Percentiles rank a stretch among this genome's conserved stretches.
These are phyloP conservation scores for Bothrops jararaca DNA, from an alignment of 2,113 vertebrate genomes.

Conservation along the genomic window DNA sequence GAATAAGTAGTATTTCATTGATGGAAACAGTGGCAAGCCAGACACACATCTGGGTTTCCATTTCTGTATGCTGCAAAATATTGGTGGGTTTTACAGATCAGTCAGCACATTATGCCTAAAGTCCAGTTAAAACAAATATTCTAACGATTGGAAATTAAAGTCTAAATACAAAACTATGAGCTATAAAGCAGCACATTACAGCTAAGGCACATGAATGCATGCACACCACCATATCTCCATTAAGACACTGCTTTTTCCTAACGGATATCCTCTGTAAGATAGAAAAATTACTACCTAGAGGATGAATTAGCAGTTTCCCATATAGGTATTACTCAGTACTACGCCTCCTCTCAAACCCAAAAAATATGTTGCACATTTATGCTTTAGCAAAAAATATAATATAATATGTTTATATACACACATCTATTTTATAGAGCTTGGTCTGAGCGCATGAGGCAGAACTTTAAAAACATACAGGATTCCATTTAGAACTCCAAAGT, in stretches of 20 bases:
- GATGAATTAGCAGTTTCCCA: slow-evolving; percentile 50
- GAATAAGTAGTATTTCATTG: slow-evolving; percentile 47
- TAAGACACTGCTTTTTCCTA: slow-evolving; percentile 51
- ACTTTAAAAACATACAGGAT: slow-evolving; percentile 75
- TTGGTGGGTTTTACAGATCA: slow-evolving; percentile 60
- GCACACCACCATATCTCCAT: slow-evolving; percentile 67
- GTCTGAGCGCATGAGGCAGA: slow-evolving; percentile 74
- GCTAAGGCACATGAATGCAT: slow-evolving; percentile 76
- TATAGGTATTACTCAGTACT: slow-evolving; percentile 52
- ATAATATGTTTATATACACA: slow-evolving; percentile 16
- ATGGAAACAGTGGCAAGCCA: slow-evolving; percentile 40
- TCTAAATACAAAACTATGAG: slow-evolving; percentile 66
- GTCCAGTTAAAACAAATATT: slow-evolving; percentile 59
- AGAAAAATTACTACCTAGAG: slow-evolving; percentile 63
- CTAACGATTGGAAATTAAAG: slow-evolving; percentile 59
- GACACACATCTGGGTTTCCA: slow-evolving; percentile 31
- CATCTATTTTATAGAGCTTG: slow-evolving; percentile 58
- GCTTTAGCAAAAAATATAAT: slow-evolving; percentile 58
- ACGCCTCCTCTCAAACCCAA: slow-evolving; percentile 65
- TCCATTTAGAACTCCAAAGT: slow-evolving; percentile 81
- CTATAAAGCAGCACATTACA: slow-evolving; percentile 70
- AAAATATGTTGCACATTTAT: slow-evolving; percentile 64
- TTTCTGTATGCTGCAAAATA: slow-evolving; percentile 30
- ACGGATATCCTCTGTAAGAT: slow-evolving; percentile 42
- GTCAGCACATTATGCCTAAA: slow-evolving; percentile 66